Percentiles rank a stretch among this genome's conserved stretches.
These are phyloP conservation scores for Digitonthophagus gazella DNA, from an alignment of 2,888 invertebrate species.

Conservation along the genomic window DNA sequence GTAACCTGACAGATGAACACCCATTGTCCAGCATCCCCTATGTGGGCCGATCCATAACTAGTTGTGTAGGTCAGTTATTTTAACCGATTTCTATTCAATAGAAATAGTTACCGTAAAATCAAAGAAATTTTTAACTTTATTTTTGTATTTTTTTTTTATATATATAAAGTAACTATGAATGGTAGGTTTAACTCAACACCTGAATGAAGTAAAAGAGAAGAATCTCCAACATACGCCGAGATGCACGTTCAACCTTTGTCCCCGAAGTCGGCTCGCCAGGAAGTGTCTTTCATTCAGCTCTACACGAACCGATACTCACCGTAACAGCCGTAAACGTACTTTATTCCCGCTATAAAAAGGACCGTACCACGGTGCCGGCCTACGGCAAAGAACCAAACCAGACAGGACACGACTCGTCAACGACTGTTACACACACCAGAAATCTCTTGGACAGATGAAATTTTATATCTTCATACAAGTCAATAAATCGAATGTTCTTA, in stretches of 20 bases:
- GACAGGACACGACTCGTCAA: constrained; percentile 15
- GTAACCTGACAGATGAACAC: not conserved
- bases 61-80: not conserved
- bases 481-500: not conserved
- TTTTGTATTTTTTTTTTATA: too few relatives aligned
- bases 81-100: not conserved
- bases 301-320: constrained; percentile 28
- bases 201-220: constrained; percentile 32
- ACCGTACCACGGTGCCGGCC: constrained; percentile 22
- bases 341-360: constrained; percentile 29
- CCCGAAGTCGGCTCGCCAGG: constrained; percentile 45
- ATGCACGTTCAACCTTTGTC: constrained; percentile 50
- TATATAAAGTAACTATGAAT: not conserved
- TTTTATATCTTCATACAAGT: constrained; percentile 3
- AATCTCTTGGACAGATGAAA: not conserved
- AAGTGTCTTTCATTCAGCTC: constrained; percentile 38
- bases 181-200: not conserved
- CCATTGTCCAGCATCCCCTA: not conserved
- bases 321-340: constrained; percentile 27
- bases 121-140: too few relatives aligned
- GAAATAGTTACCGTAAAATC: too few relatives aligned
- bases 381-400: constrained; percentile 20
- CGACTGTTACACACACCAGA: constrained; percentile 16
- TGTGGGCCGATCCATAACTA: not conserved
- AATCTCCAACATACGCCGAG: constrained; percentile 47